Base-by-base conservation (phyloP, 2,888 invertebrate genomes). In the Drosophila niveifrons region DNA sequence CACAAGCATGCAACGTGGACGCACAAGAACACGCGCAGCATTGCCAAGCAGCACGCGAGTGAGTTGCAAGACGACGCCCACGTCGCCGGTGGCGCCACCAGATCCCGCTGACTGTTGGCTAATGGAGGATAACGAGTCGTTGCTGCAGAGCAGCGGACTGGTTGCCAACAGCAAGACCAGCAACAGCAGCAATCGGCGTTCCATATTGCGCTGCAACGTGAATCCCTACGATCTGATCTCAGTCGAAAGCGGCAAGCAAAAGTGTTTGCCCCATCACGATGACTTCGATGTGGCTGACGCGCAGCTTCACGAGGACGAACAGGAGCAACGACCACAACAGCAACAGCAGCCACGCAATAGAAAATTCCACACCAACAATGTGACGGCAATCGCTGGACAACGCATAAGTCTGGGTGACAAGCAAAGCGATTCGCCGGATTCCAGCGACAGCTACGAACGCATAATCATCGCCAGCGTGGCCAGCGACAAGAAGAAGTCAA, bases 141-240 rank as follows among this genome's bases (percentile, higher is more conserved):
- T 80, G 55, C 66, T 76, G n/a, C 75, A 75, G 47, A 66, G 75
- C 68, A 81, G 82, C 72, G 72, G 80, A 36, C 47, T 80, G 15
- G 7, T 13, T 18, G 71, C 58, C 55, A 59, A 31, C 6, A 15
- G 9, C 58, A 43, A 7, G 36, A 61, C 2, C 53, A 39, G 23
- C 44, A 9, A 9, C 44, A 18, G 8, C 76, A 56, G 31, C 47
- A 57, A 57, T 36, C 91, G 95, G 47, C 95, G 94, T 76, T 97
- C 97, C 15, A 97, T 97, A 75, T 93, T 97, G 44, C 96, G 96
- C 82, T 97, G 97, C 93, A 95, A 96, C 91, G 96, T 97, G 43
- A 97, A 97, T 92, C 96, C 97, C 2, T 97, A 97, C 90, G 96
- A 96, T 77, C 93, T 97, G 89, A 95, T 97, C 82, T 95, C 96